These are phyloP conservation scores for Ischnus inquisitorius DNA, from an alignment of 2,888 invertebrate species.

Conservation along the genomic window DNA sequence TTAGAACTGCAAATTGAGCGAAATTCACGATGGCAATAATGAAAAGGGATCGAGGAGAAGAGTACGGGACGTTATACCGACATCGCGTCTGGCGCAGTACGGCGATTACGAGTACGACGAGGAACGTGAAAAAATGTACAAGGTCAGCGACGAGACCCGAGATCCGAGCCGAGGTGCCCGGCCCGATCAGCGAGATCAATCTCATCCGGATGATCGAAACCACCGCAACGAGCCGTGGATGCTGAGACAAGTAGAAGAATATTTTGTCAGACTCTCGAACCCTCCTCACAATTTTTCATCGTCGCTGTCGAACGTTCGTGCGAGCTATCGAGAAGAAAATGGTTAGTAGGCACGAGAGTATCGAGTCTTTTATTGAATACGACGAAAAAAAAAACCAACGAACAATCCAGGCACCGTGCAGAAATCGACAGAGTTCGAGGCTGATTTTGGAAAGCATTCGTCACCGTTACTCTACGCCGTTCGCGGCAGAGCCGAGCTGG, in stretches of 20 bases:
- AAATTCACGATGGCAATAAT: slow-evolving; percentile 77
- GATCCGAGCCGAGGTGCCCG: not conserved
- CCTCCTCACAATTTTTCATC: slow-evolving; percentile 18
- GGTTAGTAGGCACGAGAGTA: slow-evolving; percentile 51
- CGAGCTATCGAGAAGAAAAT: slow-evolving; percentile 22
- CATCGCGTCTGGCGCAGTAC: slow-evolving; percentile 88
- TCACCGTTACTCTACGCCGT: slow-evolving; percentile 74
- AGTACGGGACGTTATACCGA: slow-evolving; percentile 89
- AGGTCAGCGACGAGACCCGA: slow-evolving; percentile 63
- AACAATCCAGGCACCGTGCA: slow-evolving; percentile 35
- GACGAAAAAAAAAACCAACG: slow-evolving; percentile 27
- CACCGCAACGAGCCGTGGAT: slow-evolving; percentile 79
- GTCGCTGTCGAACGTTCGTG: not conserved
- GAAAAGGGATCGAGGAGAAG: slow-evolving; percentile 84
- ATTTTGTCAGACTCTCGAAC: slow-evolving; percentile 75
- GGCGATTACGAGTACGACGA: slow-evolving; percentile 88
- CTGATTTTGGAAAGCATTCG: slow-evolving; percentile 57
- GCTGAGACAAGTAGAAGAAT: slow-evolving; percentile 81
- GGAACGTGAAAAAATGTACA: slow-evolving; percentile 86
- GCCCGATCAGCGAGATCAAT: slow-evolving; percentile 36
- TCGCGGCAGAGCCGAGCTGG: slow-evolving; percentile 77
- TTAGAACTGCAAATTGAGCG: slow-evolving; percentile 76
- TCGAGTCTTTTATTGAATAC: slow-evolving; percentile 15
- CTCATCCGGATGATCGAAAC: not conserved
- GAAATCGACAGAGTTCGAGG: slow-evolving; percentile 11